Evolutionary conservation across 2,797 vertebrate species (phyloP).

Genomic region (Acropternis orthonyx): DNA sequence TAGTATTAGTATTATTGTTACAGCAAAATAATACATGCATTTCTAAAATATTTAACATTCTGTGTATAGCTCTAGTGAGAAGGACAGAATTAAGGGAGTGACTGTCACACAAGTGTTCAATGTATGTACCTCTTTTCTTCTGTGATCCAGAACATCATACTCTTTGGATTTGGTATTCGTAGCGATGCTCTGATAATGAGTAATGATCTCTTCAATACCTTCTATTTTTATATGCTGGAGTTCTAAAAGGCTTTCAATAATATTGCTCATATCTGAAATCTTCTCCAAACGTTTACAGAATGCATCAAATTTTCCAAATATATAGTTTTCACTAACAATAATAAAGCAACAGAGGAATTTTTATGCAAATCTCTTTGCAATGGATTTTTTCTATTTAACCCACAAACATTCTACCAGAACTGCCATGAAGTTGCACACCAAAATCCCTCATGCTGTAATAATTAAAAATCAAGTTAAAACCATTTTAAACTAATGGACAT

Average conservation of each 20-base stretch:
- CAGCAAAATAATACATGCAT: not conserved
- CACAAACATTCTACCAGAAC: not conserved
- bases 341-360: not conserved
- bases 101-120: not conserved
- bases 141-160: constrained; percentile 84
- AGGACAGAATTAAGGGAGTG: not conserved
- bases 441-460: not conserved
- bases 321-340: constrained; percentile 82
- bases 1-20: not conserved
- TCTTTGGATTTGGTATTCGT: constrained; percentile 76
- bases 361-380: not conserved
- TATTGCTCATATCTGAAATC: constrained; percentile 78
- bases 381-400: not conserved
- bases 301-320: constrained; percentile 86
- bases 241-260: constrained; percentile 78
- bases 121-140: constrained; percentile 77
- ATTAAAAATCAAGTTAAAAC: not conserved
- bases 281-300: constrained; percentile 86
- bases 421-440: not conserved
- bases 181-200: constrained; percentile 77
- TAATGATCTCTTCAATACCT: constrained; percentile 79
- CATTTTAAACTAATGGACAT: not conserved
- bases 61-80: not conserved
- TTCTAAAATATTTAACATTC: not conserved
- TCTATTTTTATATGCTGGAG: constrained; percentile 82